These are phyloP conservation scores for Oscheius onirici DNA, from an alignment of 2,888 invertebrate species.

Conservation along the genomic window DNA sequence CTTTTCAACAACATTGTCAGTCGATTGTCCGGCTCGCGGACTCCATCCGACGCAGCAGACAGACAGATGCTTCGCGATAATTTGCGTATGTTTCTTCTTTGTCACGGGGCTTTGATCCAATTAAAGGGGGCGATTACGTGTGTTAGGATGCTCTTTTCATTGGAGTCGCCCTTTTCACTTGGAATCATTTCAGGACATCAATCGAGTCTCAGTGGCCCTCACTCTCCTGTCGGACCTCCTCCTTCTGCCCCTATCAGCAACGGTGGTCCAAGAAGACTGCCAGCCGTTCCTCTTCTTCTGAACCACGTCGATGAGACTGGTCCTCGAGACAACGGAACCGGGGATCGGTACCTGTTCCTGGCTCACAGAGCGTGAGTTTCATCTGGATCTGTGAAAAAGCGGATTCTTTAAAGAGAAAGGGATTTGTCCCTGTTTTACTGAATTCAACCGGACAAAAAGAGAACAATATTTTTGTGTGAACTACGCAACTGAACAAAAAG, in stretches of 20 bases:
- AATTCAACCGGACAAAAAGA: too few species aligned
- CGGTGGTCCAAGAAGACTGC: slow-evolving; percentile 18
- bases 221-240: slow-evolving; percentile 18
- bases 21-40: slow-evolving; percentile 54
- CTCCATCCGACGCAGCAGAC: slow-evolving; percentile 39
- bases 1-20: slow-evolving; percentile 71
- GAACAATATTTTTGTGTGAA: too few species aligned
- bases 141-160: neutral
- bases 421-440: too few species aligned
- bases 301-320: slow-evolving; percentile 22
- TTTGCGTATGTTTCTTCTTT: slow-evolving; percentile 12
- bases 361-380: slow-evolving; percentile 5
- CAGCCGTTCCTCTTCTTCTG: slow-evolving; percentile 16
- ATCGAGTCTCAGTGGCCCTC: slow-evolving; percentile 10
- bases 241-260: slow-evolving; percentile 6
- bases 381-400: neutral
- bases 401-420: too few species aligned
- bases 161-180: neutral
- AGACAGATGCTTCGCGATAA: slow-evolving; percentile 22
- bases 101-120: neutral
- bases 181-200: slow-evolving; percentile 7
- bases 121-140: neutral
- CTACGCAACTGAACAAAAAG: too few species aligned
- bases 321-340: neutral
- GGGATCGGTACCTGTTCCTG: slow-evolving; percentile 14